These are phyloP conservation scores for Pteronura brasiliensis DNA, from an alignment of 2,113 vertebrate species.

Conservation along the genomic window DNA sequence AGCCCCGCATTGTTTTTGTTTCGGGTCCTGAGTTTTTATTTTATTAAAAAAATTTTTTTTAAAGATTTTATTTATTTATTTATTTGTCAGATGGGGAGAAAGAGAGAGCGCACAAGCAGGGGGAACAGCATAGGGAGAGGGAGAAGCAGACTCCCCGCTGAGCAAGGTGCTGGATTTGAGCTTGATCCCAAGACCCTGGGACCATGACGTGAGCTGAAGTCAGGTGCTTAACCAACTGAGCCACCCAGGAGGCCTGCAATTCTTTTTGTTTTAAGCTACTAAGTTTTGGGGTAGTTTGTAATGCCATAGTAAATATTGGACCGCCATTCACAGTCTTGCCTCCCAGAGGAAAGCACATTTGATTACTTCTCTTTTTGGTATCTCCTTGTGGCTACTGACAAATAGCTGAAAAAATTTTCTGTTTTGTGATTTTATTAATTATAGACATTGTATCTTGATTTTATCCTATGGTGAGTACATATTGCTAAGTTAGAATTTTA, in stretches of 20 bases:
- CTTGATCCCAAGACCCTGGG: neutral
- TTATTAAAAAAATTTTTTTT: too few species aligned
- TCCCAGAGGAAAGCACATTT: neutral
- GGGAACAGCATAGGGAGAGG: neutral
- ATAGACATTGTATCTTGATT: neutral
- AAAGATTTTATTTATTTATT: too few species aligned
- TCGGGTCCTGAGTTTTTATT: neutral
- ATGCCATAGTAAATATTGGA: neutral
- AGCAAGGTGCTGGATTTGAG: neutral
- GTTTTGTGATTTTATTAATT: conserved; percentile 5
- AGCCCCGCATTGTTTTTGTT: neutral
- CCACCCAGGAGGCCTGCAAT: neutral
- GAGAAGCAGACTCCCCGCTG: neutral
- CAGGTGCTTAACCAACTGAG: neutral
- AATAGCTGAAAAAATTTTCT: neutral
- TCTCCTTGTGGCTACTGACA: neutral
- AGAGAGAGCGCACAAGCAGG: too few species aligned
- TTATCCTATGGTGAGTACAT: neutral
- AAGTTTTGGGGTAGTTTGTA: neutral
- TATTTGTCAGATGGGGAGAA: too few species aligned
- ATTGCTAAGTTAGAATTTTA: neutral
- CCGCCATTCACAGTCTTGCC: neutral
- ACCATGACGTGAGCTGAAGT: neutral
- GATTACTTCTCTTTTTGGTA: neutral
- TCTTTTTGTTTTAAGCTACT: neutral